Base-by-base conservation (phyloP, 2,888 invertebrate species). In the Aporophyla lueneburgensis region DNA sequence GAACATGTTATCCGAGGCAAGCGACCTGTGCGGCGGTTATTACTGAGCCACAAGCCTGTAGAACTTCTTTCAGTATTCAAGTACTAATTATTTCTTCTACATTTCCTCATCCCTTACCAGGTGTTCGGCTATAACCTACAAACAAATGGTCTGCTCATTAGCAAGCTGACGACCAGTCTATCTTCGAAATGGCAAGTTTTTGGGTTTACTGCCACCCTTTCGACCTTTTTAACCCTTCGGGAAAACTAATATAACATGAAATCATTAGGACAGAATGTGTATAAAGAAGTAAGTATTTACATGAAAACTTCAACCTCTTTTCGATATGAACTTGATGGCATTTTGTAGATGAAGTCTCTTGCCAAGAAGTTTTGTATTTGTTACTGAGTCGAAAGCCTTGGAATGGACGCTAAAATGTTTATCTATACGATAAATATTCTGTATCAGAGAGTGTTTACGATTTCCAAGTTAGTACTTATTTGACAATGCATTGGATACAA, bases 361-460 rank as follows among this genome's bases (percentile, higher is more conserved):
- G 85, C 75, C 82, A 85, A 85, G 68, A 83, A 78, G 51, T 78
- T 73, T 62, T 43, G 62, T 74, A 72, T 83, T 83, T 82, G 72
- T 75, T 83, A 72, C 67, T 19, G 40, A 83, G 70, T 83, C 62
- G 53, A 76, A 83, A 73, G 51, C 70, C 65, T 66, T 67, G 71
- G 53, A 56, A 73, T 56, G 54, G 33, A 72, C 75, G 75, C 49
- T 79, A 75, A 83, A 83, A 83, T 72, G 66, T 79, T 66, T 73
- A 83, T 74, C 56, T 72, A 43, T 53, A 82, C 40, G 63, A 62
- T 68, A 81, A 74, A 83, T 68, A 70, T 78, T 83, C 54, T 74
- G 40, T 76, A 76, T 69, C 59, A 81, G 69, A 81, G 70, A 69
- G 54, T 80, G 54, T 75, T 79, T 81, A 80, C 76, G 81, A 81